A percentile compares a stretch with the other conserved stretches of the same genome.
Evolutionary conservation across 2,888 invertebrate genomes (phyloP).

Genomic region (Eristalinus aeneus): DNA sequence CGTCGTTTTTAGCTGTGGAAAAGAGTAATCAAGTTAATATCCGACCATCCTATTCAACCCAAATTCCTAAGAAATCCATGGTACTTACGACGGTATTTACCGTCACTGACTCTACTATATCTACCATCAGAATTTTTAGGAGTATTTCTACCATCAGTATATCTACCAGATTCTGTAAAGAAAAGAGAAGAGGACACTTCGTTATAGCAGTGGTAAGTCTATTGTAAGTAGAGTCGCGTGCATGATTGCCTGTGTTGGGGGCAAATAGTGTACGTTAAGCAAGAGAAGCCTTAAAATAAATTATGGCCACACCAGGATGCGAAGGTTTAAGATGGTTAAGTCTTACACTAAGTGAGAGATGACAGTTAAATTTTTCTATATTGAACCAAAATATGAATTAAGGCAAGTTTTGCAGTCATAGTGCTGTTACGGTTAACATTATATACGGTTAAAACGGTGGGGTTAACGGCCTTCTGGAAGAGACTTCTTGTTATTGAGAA

Average conservation of each 20-base stretch:
- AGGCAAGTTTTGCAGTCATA: slow-evolving; percentile 60
- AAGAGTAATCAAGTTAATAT: slow-evolving; percentile 5
- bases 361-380: slow-evolving; percentile 23
- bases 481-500: slow-evolving; percentile 65
- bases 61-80: slow-evolving; percentile 20
- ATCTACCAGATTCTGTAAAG: slow-evolving; percentile 59
- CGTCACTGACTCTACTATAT: slow-evolving; percentile 29
- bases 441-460: slow-evolving; percentile 69
- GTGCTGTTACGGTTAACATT: slow-evolving; percentile 70
- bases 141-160: slow-evolving; percentile 38
- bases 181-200: slow-evolving; percentile 4
- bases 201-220: slow-evolving; percentile 12
- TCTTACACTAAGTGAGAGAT: slow-evolving; percentile 55
- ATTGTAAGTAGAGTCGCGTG: slow-evolving; percentile 23
- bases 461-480: slow-evolving; percentile 69
- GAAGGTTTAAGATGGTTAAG: slow-evolving; percentile 4
- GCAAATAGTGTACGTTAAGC: slow-evolving; percentile 51
- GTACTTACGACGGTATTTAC: slow-evolving; percentile 69
- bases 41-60: neutral
- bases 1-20: slow-evolving; percentile 71
- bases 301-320: slow-evolving; percentile 36
- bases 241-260: slow-evolving; percentile 47
- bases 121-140: slow-evolving; percentile 12
- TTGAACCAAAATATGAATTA: slow-evolving; percentile 24
- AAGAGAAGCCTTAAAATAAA: slow-evolving; percentile 49